phyloP scores from a whole-genome alignment of 2,888 invertebrate genomes.

The Adelphocoris suturalis region DNA sequence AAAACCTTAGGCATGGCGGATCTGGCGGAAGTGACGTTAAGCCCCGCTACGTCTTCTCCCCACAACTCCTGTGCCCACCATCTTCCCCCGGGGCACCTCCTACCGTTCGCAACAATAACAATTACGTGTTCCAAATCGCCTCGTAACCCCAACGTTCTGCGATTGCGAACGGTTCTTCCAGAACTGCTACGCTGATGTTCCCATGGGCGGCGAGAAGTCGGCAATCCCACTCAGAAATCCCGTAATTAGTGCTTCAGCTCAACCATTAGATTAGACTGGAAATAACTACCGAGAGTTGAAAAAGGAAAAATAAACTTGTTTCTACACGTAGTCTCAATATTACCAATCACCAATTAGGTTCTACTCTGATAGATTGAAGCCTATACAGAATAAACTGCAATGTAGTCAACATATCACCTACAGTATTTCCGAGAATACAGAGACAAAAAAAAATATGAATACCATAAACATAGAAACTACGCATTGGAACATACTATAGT shows the following conservation, averaged over 20 bases:
- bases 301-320: background rate
- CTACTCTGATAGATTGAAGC: background rate
- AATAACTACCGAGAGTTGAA: background rate
- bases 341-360: background rate
- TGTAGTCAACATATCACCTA: too few relatives aligned
- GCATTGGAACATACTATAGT: too few relatives aligned
- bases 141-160: background rate
- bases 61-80: background rate
- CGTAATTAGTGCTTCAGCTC: background rate
- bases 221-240: background rate
- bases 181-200: background rate
- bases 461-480: too few relatives aligned
- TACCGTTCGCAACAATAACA: slow-evolving; percentile 4
- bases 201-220: background rate
- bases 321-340: background rate
- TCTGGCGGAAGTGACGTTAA: slow-evolving; percentile 52
- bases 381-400: too few relatives aligned
- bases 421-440: too few relatives aligned
- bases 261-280: background rate
- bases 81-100: slow-evolving; percentile 32
- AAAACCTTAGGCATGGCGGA: slow-evolving; percentile 28
- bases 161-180: background rate
- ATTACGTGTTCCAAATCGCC: slow-evolving; percentile 14
- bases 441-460: too few relatives aligned
- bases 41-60: background rate